Evolutionary conservation across 2,888 invertebrate species (phyloP).

Genomic region (Cyclophora punctaria): DNA sequence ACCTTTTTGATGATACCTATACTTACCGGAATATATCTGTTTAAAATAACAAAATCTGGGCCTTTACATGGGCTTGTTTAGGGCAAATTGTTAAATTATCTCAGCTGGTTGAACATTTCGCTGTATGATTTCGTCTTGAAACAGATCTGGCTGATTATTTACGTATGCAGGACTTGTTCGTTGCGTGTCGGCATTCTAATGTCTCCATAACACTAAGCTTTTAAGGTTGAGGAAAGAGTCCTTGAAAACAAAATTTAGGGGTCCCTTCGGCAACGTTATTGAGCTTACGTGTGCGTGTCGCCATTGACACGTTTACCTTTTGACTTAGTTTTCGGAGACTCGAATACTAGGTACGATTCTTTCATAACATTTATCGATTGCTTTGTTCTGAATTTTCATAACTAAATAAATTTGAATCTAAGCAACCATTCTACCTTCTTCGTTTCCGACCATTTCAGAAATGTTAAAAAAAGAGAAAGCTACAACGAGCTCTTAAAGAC

Average conservation of each 20-base stretch:
- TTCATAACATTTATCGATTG: too few relatives aligned
- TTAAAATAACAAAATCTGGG: too few relatives aligned
- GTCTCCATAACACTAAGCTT: constrained; percentile 30
- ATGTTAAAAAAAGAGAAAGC: too few relatives aligned
- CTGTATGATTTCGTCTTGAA: neutral
- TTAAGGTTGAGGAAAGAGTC: constrained; percentile 28
- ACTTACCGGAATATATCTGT: neutral
- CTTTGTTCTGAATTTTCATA: too few relatives aligned
- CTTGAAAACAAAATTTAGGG: constrained; percentile 43
- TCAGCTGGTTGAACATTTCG: too few relatives aligned
- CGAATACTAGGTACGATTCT: too few relatives aligned
- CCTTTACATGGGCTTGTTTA: too few relatives aligned
- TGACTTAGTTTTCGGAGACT: constrained; percentile 5
- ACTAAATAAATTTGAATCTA: too few relatives aligned
- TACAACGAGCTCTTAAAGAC: too few relatives aligned
- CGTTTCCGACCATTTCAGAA: too few relatives aligned
- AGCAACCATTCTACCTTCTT: too few relatives aligned
- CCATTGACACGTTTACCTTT: constrained; percentile 34
- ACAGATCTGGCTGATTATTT: constrained; percentile 27
- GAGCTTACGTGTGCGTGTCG: constrained; percentile 30
- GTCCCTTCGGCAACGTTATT: constrained; percentile 28
- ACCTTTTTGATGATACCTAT: constrained; percentile 3
- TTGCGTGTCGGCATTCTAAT: constrained; percentile 40
- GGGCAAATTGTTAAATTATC: too few relatives aligned
- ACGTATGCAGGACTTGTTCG: constrained; percentile 18